Base-by-base conservation (phyloP, 2,113 vertebrate species). In the Catharus bicknelli region DNA sequence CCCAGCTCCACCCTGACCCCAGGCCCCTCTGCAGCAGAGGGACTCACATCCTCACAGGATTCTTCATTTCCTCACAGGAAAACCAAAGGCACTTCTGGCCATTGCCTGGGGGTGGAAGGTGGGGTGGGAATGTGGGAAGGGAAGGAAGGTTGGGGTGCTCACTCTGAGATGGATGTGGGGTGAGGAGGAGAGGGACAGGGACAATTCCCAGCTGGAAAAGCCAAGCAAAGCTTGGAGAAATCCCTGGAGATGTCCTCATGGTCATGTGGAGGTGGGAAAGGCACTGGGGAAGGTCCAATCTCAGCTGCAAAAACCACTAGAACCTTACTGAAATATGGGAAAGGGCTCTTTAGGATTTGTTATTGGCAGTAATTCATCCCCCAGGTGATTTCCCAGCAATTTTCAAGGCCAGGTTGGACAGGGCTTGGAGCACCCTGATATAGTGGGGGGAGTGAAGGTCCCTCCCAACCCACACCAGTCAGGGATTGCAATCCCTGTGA, bases 41-140 rank as follows among this genome's bases (percentile, higher is more conserved):
- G 23, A 61, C 15, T 45, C 54, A 11, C 25, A 68, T 38, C 82
- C 82, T 40, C n/a, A 16, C 3, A 17, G 79, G 87, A 61, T 34
- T 87, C 72, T 50, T 69, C 19, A 19, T 57, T 94, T 83, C 87
- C 90, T 68, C 3, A 13, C 73, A 78, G 90, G 57, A 96, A 85
- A 92, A n/a, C 22, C 42, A 54, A 92, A 59, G 16, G 57, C 12
- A 69, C 58, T 72, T 19, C 5, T 1, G 7, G 62, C 54, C 21
- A 2, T 54, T 30, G 42, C n/a, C 66, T 59, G 1, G 4, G 9
- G 53, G 83, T 70, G 54, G 68, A 32, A 74, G 0, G 3, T 5
- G 42, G 68, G 54, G 34, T 36, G 38, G 43, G 34, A 38, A 10
- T 7, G 26, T 45, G 69, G 27, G 34, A 69, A 69, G 61, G 64